Evolutionary conservation across 2,888 invertebrate genomes (phyloP).

Genomic region (Smittia aterrima): DNA sequence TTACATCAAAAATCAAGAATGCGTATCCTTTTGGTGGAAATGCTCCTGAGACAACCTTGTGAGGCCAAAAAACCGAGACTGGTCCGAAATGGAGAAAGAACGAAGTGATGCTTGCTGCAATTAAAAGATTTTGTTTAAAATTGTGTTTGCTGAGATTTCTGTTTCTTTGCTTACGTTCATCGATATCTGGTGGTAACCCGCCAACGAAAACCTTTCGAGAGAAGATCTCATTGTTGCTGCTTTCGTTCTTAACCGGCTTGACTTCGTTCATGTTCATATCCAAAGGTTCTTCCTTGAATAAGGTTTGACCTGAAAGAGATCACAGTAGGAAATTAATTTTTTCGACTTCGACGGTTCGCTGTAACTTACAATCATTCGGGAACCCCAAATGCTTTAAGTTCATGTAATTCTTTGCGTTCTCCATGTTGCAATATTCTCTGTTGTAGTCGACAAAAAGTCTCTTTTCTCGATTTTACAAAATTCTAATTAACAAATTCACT

Average conservation of each 20-base stretch:
- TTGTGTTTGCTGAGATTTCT: background rate
- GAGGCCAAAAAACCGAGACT: constrained; percentile 98
- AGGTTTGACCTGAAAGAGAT: too few relatives aligned
- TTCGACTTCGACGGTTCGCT: too few relatives aligned
- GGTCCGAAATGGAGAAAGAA: constrained; percentile 97
- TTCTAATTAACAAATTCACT: too few relatives aligned
- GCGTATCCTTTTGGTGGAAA: constrained; percentile 98
- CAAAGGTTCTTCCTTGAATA: too few relatives aligned
- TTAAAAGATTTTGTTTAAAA: constrained; percentile 11
- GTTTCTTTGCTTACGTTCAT: constrained; percentile 84
- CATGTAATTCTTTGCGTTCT: too few relatives aligned
- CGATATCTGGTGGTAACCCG: constrained; percentile 91
- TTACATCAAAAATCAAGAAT: constrained; percentile 84
- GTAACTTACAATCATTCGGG: too few relatives aligned
- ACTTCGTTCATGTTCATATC: constrained; percentile 65
- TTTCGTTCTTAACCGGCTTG: constrained; percentile 76
- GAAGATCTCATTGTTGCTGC: constrained; percentile 68
- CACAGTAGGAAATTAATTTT: too few relatives aligned
- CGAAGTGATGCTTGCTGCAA: constrained; percentile 91
- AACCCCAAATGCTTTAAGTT: too few relatives aligned
- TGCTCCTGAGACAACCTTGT: too few relatives aligned
- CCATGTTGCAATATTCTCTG: too few relatives aligned
- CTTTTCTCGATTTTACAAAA: too few relatives aligned
- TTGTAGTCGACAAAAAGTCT: too few relatives aligned
- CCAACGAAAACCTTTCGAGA: constrained; percentile 93